Percentiles rank a stretch among this genome's conserved stretches.
These are phyloP conservation scores for Brenthis hecate DNA, from an alignment of 2,888 invertebrate species.

Conservation along the genomic window DNA sequence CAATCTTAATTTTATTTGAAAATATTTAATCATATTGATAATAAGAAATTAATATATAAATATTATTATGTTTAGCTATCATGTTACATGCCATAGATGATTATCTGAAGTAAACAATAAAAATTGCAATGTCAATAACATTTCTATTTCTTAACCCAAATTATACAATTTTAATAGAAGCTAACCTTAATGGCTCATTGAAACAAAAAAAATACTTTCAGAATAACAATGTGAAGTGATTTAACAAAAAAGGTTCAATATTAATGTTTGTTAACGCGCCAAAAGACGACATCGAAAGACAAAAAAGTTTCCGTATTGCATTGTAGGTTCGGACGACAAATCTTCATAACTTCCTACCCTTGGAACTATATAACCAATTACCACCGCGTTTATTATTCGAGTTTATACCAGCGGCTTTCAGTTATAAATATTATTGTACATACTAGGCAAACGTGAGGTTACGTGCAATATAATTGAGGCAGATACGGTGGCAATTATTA, in stretches of 20 bases:
- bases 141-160: too few species aligned
- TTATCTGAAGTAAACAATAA: too few species aligned
- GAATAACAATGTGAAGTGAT: neutral
- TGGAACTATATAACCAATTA: constrained; percentile 1
- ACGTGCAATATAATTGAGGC: constrained; percentile 24
- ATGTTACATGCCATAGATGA: too few species aligned
- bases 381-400: neutral
- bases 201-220: neutral
- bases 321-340: constrained; percentile 5
- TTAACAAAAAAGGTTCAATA: neutral
- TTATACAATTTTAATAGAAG: too few species aligned
- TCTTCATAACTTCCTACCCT: constrained; percentile 9
- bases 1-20: too few species aligned
- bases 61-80: too few species aligned
- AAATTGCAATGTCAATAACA: too few species aligned
- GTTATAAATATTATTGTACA: neutral
- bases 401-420: neutral
- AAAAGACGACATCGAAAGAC: constrained; percentile 40
- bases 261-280: constrained; percentile 28
- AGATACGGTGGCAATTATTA: constrained; percentile 38
- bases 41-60: too few species aligned
- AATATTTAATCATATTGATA: too few species aligned
- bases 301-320: constrained; percentile 35
- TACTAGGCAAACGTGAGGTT: neutral
- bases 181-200: too few species aligned